Conservation (phyloP, 2,888 invertebrate species). For the Sinopyrophorus schimmeli region DNA sequence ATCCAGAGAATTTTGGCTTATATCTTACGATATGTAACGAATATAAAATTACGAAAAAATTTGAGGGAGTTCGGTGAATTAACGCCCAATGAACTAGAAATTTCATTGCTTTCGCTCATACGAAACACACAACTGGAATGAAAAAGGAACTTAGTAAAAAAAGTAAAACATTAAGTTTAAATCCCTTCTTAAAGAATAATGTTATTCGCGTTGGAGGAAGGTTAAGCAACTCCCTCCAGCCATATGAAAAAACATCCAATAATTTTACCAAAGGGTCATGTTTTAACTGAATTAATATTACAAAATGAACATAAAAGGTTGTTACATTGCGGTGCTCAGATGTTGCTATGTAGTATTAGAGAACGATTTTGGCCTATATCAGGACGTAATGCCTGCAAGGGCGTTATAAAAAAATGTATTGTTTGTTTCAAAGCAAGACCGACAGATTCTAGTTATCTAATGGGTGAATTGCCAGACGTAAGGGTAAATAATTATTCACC, state of each 20-base stretch:
- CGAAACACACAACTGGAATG: conserved; percentile 3
- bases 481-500: conserved; percentile 9
- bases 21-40: conserved; percentile 20
- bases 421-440: conserved; percentile 10
- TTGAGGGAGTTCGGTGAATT: background rate
- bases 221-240: conserved; percentile 9
- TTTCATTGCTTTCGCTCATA: background rate
- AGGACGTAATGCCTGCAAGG: conserved; percentile 6
- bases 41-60: conserved; percentile 1
- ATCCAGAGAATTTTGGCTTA: conserved; percentile 10
- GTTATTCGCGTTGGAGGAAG: conserved; percentile 28
- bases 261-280: conserved; percentile 1
- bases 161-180: conserved; percentile 12
- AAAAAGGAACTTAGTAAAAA: conserved; percentile 4
- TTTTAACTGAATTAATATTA: conserved; percentile 15
- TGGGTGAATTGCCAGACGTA: conserved; percentile 1
- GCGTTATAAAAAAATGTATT: background rate
- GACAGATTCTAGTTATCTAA: background rate
- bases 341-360: conserved; percentile 8
- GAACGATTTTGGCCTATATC: conserved; percentile 20
- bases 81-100: conserved; percentile 4
- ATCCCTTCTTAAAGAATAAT: conserved; percentile 22
- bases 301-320: conserved; percentile 12
- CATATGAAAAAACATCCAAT: conserved; percentile 11
- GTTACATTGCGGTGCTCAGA: conserved; percentile 8